These are phyloP conservation scores for Brachionus angularis DNA, from an alignment of 1,140 invertebrate species.

Conservation along the genomic window DNA sequence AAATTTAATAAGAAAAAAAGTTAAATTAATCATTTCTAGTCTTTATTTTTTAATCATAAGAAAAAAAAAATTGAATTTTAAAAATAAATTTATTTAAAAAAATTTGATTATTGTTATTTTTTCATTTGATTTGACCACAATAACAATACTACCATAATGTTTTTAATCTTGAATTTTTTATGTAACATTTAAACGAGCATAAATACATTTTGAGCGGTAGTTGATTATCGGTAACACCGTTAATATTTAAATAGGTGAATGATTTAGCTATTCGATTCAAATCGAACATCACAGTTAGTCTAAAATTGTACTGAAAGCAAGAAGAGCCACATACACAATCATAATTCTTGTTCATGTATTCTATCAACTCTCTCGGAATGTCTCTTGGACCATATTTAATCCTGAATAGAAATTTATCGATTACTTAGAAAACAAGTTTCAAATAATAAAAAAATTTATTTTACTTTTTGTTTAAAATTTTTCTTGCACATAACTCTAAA, in stretches of 20 bases:
- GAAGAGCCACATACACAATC: constrained; percentile 34
- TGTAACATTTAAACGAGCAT: constrained; percentile 35
- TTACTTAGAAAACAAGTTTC: too few species aligned
- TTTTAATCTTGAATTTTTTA: constrained; percentile 14
- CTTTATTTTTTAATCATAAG: too few species aligned
- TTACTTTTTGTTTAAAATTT: constrained; percentile 9
- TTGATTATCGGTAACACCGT: constrained; percentile 38
- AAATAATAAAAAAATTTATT: too few species aligned
- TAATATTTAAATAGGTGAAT: constrained; percentile 32
- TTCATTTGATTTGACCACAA: too few species aligned
- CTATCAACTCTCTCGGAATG: constrained; percentile 7
- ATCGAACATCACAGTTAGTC: constrained; percentile 22
- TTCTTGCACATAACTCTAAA: constrained; percentile 9
- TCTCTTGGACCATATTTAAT: background rate
- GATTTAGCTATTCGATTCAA: constrained; percentile 40
- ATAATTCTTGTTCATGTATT: constrained; percentile 1
- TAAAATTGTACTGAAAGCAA: constrained; percentile 39
- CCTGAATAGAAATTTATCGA: too few species aligned
- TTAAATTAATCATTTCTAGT: too few species aligned
- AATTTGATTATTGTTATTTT: too few species aligned
- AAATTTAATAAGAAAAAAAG: too few species aligned
- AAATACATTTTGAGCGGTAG: constrained; percentile 8
- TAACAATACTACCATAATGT: background rate
- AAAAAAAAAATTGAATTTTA: too few species aligned
- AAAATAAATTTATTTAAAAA: too few species aligned